Conservation (phyloP, 53 echinoderm and acorn worm species). For the Temnopleurus reevesii region DNA sequence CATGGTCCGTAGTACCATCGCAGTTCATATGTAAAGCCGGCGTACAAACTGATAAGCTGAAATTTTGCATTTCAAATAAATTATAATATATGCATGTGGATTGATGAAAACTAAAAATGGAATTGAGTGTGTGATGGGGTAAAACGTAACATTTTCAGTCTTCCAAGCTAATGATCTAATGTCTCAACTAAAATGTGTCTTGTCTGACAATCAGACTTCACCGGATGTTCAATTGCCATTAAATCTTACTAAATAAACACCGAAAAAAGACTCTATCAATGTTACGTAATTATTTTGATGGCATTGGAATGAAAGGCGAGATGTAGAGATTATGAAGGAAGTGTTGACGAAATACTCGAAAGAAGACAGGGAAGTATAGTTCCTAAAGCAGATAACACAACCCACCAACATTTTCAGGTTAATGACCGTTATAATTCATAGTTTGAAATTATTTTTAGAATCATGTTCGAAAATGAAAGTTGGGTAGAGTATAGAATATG, state of each 20-base stretch:
- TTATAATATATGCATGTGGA: too few relatives aligned
- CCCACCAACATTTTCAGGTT: background rate
- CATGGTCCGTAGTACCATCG: too few relatives aligned
- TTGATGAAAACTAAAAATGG: too few relatives aligned
- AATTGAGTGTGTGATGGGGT: too few relatives aligned
- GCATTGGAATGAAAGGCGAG: background rate
- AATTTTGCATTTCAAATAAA: too few relatives aligned
- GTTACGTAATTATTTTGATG: conserved; percentile 31
- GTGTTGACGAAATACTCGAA: background rate
- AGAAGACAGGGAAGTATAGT: background rate
- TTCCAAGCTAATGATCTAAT: too few relatives aligned
- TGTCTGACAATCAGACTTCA: background rate
- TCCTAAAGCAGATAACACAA: background rate
- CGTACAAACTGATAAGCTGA: too few relatives aligned
- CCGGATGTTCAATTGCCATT: background rate
- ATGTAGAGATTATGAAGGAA: background rate
- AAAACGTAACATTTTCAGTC: too few relatives aligned
- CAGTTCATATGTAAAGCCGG: too few relatives aligned
- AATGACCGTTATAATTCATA: background rate
- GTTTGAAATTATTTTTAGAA: too few relatives aligned
- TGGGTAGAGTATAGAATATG: background rate
- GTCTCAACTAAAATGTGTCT: background rate
- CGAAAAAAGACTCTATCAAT: background rate
- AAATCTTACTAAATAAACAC: conserved; percentile 4
- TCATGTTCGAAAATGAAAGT: background rate